Evolutionary conservation across 2,797 vertebrate genomes (phyloP), one percentile per base, ranked within the genome.

Genomic region (Anas bernieri): DNA sequence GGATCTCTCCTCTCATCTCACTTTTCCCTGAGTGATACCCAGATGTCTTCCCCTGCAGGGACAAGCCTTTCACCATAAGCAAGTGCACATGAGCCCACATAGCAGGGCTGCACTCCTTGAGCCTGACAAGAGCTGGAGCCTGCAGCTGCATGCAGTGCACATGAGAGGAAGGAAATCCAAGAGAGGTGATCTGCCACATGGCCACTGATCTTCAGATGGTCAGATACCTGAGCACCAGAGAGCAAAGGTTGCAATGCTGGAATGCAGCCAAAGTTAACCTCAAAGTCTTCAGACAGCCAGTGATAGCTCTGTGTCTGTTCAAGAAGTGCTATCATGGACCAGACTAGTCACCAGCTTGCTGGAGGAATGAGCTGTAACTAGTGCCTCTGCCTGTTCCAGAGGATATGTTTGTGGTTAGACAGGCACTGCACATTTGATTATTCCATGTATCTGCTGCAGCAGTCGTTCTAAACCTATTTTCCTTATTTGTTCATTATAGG

Each of bases 71-170:
- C 35, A n/a, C 35, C 9, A 21, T 11, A 39, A 61, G n/a, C 50
- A 37, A 30, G 23, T 13, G 20, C 17, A 68, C 0, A 1, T 10
- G 12, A 92, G 31, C 59, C 30, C 7, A 2, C 6, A 3, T 15
- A 9, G 14, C 33, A 35, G 56, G 28, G 41, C 59, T 64, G 50
- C 61, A 37, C 56, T 83, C 61, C 46, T 9, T 25, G 22, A 72
- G 31, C 33, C 63, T 21, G 17, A 26, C 10, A 5, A 43, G 54
- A 79, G 39, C 43, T 37, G 61, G 26, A 62, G 33, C 33, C 68
- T 66, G 52, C 46, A 39, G 52, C 52, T 52, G 28, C 23, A 5
- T 11, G 37, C 31, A 48, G 7, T 6, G 17, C 30, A 54, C 22
- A 15, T 2, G 7, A 46, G 37, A n/a, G 37, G 30, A 21, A 41